A percentile compares a stretch with the other conserved stretches of the same genome.
Conservation (phyloP, 1,140 invertebrate genomes). For the Ceratosolen solmsi region DNA sequence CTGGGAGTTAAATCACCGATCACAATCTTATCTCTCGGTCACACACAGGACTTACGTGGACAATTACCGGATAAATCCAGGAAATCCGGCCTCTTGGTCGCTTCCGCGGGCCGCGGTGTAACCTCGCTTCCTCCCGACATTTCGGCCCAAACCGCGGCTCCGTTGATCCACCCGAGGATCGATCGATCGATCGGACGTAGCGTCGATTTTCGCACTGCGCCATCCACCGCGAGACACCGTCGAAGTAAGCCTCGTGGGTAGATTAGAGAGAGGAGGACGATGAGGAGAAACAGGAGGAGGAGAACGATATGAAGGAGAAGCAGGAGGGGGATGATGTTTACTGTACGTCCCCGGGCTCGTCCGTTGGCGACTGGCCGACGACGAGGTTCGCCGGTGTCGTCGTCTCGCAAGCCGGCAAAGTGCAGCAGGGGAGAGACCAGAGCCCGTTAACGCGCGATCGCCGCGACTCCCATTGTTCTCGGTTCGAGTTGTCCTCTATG, state of each 20-base stretch:
- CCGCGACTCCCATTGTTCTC: conserved; percentile 20
- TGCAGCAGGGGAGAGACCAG: conserved; percentile 30
- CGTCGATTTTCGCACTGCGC: background rate
- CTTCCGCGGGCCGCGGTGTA: conserved; percentile 57
- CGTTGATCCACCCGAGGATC: background rate
- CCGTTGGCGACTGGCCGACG: conserved; percentile 4
- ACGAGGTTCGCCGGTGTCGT: background rate
- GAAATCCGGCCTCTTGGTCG: conserved; percentile 62
- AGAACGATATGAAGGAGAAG: background rate
- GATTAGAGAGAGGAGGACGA: no score
- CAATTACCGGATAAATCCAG: conserved; percentile 64
- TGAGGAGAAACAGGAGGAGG: no score
- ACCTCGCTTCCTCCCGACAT: conserved; percentile 61
- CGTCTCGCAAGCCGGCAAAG: conserved; percentile 34
- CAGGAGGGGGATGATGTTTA: background rate
- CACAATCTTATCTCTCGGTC: background rate
- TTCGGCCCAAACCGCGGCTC: background rate
- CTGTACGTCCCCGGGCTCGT: conserved; percentile 4
- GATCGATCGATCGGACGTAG: background rate
- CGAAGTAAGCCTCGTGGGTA: no score
- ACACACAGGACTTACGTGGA: conserved; percentile 55
- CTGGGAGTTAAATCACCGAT: background rate
- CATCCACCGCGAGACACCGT: no score
- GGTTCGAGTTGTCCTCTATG: background rate
- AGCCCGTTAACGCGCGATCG: conserved; percentile 31